Percentiles rank a stretch among this genome's conserved stretches.
phyloP scores from a whole-genome alignment of 2,797 vertebrate genomes.

The Morelia viridis region DNA sequence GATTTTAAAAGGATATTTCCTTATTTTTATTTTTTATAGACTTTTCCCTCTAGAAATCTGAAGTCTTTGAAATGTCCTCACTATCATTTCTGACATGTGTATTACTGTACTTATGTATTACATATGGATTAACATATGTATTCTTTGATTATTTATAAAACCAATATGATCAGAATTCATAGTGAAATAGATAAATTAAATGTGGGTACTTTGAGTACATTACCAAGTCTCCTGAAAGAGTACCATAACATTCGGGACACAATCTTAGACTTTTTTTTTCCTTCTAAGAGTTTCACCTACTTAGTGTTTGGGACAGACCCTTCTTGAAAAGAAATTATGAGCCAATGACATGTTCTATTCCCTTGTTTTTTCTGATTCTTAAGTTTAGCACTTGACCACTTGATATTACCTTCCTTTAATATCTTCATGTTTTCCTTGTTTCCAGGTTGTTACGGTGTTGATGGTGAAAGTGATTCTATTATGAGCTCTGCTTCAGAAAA shows the following conservation, averaged over 20 bases:
- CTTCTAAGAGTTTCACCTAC: background rate
- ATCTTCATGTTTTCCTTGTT: slow-evolving; percentile 25
- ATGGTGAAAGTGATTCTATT: slow-evolving; percentile 97
- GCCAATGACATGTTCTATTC: background rate
- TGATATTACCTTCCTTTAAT: background rate
- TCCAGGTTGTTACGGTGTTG: slow-evolving; percentile 96
- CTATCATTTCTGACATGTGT: background rate
- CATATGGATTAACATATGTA: background rate
- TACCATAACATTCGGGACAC: background rate
- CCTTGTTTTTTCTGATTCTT: background rate
- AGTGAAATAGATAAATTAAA: background rate
- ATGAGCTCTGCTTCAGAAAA: slow-evolving; percentile 99
- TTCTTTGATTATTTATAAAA: background rate
- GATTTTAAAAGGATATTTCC: background rate
- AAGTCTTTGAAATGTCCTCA: background rate
- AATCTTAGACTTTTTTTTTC: background rate
- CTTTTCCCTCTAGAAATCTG: background rate
- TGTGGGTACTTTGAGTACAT: background rate
- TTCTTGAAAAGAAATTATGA: background rate
- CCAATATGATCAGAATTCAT: background rate
- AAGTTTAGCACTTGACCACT: background rate
- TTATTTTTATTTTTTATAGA: background rate
- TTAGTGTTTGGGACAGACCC: background rate
- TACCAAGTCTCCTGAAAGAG: background rate
- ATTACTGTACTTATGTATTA: background rate